These are phyloP conservation scores for Cetonia aurata DNA, from an alignment of 2,888 invertebrate genomes.

Conservation along the genomic window DNA sequence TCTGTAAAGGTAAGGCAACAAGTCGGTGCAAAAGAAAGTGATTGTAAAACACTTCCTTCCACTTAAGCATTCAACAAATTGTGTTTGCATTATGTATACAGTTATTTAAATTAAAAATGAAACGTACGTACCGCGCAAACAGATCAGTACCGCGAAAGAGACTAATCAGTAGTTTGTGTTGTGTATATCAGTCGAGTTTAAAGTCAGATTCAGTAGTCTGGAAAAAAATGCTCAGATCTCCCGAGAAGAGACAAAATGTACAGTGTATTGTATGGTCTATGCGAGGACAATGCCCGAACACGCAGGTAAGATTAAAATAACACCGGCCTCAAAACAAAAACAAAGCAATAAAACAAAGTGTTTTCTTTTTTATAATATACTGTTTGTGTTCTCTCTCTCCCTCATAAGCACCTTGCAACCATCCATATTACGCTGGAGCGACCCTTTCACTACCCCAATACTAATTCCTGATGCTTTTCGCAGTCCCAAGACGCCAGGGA, in stretches of 20 bases:
- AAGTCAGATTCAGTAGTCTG: conserved; percentile 59
- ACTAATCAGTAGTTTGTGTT: conserved; percentile 66
- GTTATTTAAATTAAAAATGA: conserved; percentile 58
- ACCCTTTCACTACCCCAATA: conserved; percentile 2
- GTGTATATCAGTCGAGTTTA: conserved; percentile 61
- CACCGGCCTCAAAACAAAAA: conserved; percentile 61
- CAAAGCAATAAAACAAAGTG: conserved; percentile 44
- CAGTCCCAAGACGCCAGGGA: conserved; percentile 33
- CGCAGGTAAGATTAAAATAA: conserved; percentile 66
- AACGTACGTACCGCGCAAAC: conserved; percentile 55
- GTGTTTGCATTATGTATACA: conserved; percentile 61
- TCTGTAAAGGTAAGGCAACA: conserved; percentile 62
- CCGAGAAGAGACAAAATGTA: conserved; percentile 63
- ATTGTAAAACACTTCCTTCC: conserved; percentile 62
- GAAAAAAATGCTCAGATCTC: conserved; percentile 57
- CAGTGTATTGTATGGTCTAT: conserved; percentile 64
- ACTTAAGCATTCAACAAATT: conserved; percentile 59
- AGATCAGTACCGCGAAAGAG: conserved; percentile 63
- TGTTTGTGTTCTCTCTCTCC: conserved; percentile 30
- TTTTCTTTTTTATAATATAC: conserved; percentile 38
- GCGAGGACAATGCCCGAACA: conserved; percentile 62
- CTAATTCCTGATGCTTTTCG: conserved; percentile 40
- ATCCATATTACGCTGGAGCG: conserved; percentile 9
- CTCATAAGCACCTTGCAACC: conserved; percentile 27
- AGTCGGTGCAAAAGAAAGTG: conserved; percentile 62